Evolutionary conservation across 2,888 invertebrate species (phyloP), one percentile per base, ranked within the genome.

Genomic region (Cantharis flavilabris): DNA sequence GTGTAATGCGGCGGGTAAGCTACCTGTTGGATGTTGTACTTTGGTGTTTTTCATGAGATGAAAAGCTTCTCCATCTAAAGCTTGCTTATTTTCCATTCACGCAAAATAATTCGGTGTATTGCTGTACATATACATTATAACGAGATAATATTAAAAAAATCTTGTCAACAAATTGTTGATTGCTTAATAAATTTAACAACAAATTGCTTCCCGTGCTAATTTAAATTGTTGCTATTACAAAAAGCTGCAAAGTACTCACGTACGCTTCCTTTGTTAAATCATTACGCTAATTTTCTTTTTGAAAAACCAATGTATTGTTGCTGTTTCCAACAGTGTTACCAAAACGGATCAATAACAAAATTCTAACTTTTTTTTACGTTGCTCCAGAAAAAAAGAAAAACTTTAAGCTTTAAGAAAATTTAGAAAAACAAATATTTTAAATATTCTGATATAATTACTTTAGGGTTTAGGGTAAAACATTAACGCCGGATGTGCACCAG

Each of bases 1-100:
- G 94, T 82, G 94, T 94, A 84, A 94, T 94, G 94, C 91, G 94
- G 89, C 91, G 94, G 93, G 94, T 94, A 87, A 92, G 94, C 91
- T 81, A 81, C 80, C 80, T 82, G 81, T 76, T 80, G 76, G 79
- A 79, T 78, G 79, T 77, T 83, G 93, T 93, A 86, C 77, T 77
- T 79, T 74, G 77, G 30, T 77, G 76, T 76, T 76, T 69, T 75
- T 23, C 65, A 23, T 23, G 65, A 67, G 65, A 67, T 67, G 65
- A 67, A 67, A 18, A 67, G 65, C 20, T 67, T n/a, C 13, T 67
- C 65, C 11, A 23, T 23, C 26, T n/a, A 67, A 67, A 23, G 18
- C 20, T 20, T 26, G 65, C 65, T 67, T 16, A 23, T 67, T 20
- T 23, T 26, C 18, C 18, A 18, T 67, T 67, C 3, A 23, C 10